Evolutionary conservation across 2,113 vertebrate species (phyloP), one percentile per base, ranked within the genome.

Genomic region (Caloenas nicobarica): DNA sequence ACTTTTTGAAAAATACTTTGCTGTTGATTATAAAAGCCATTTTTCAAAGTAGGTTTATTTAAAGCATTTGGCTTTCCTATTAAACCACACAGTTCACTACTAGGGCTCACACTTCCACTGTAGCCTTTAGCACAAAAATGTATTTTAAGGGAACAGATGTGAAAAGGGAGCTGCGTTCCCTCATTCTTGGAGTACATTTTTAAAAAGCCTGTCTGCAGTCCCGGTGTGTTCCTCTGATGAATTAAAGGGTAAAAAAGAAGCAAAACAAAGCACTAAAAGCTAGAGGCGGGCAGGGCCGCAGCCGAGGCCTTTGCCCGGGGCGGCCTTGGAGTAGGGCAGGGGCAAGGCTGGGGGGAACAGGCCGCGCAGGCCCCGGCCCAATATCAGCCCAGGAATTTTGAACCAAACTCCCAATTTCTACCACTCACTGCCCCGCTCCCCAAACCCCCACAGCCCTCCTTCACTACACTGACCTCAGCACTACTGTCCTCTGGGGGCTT

Each of bases 161-260:
- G 28, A n/a, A 28, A 54, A 18, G 0, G 34, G 40, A 74, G 36
- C 2, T 0, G 2, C 29, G 1, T 2, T 18, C 33, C 48, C 44
- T 24, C 23, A 0, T 0, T 31, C 76, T 5, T 1, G 16, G 13
- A 10, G 31, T 1, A 16, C 2, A 1, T 8, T 15, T 11, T 16
- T 16, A 1, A 10, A 11, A 4, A 24, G 34, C 54, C 29, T 3
- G 16, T 5, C 54, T 15, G 36, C 62, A 22, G 38, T 4, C 10
- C 40, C 31, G 24, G 5, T 1, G 7, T 2, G 12, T 1, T 10
- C 25, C 51, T 4, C 28, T 2, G 11, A 9, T 2, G 36, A 50
- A 15, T 2, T 5, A 2, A 18, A 15, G 13, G 36, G 19, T 6
- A 56, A 42, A 61, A 46, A 34, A 10, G 4, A 2, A 46, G 7